A percentile compares a stretch with the other conserved stretches of the same genome.
Conservation (phyloP, 1,140 invertebrate species). For the Drosophila sproati region DNA sequence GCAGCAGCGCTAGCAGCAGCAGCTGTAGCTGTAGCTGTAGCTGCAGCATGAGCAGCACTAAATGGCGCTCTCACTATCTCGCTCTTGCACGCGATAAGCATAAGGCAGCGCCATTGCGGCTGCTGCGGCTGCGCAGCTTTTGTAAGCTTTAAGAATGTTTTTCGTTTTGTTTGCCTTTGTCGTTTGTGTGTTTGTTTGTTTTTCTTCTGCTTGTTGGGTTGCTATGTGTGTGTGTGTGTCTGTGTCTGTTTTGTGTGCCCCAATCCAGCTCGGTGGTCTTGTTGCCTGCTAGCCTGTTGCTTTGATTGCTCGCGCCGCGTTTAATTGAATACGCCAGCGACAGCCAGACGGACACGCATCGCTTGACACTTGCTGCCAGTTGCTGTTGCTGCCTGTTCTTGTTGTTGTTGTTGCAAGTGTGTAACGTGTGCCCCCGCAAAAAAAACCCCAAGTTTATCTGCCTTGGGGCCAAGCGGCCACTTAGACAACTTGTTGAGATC, state of each 20-base stretch:
- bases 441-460: slow-evolving; percentile 4
- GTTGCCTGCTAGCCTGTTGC: slow-evolving; percentile 12
- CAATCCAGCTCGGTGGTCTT: slow-evolving; percentile 44
- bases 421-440: slow-evolving; percentile 53
- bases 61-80: slow-evolving; percentile 1
- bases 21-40: background rate
- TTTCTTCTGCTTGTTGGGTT: slow-evolving; percentile 5
- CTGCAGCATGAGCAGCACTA: background rate
- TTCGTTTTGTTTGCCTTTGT: slow-evolving; percentile 41
- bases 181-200: slow-evolving; percentile 36
- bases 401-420: slow-evolving; percentile 4
- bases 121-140: slow-evolving; percentile 44
- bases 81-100: slow-evolving; percentile 7
- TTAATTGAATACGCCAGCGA: slow-evolving; percentile 55
- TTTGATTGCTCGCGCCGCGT: slow-evolving; percentile 65
- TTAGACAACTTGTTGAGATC: slow-evolving; percentile 40
- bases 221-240: background rate
- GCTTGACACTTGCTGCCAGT: slow-evolving; percentile 61
- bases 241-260: slow-evolving; percentile 10
- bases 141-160: slow-evolving; percentile 54
- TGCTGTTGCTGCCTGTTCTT: background rate
- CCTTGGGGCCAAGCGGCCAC: slow-evolving; percentile 32
- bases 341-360: slow-evolving; percentile 43
- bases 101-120: slow-evolving; percentile 18
- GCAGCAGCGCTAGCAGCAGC: background rate